These are phyloP conservation scores for Dolomedes plantarius DNA, from an alignment of 2,888 invertebrate genomes.

Conservation along the genomic window DNA sequence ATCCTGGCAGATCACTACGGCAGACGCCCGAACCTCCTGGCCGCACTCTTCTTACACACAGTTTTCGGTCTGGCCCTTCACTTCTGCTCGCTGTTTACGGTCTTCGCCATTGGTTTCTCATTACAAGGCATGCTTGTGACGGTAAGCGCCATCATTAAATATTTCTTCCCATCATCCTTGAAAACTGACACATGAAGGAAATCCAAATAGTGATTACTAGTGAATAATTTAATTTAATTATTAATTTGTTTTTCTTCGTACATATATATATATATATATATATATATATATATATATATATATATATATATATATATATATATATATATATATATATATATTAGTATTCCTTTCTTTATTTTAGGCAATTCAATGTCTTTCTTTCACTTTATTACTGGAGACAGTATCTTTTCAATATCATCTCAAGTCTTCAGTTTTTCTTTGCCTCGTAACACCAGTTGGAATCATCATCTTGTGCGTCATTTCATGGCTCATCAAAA, in stretches of 20 bases:
- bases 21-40: conserved; percentile 56
- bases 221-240: too few relatives aligned
- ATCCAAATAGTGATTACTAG: too few relatives aligned
- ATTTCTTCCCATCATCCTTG: too few relatives aligned
- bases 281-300: too few relatives aligned
- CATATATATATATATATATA: too few relatives aligned
- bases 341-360: too few relatives aligned
- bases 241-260: too few relatives aligned
- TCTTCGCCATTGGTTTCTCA: conserved; percentile 55
- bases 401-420: conserved; percentile 72
- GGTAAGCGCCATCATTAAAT: conserved; percentile 57
- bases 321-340: too few relatives aligned
- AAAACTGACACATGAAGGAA: too few relatives aligned
- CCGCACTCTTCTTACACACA: conserved; percentile 52
- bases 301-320: too few relatives aligned
- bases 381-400: conserved; percentile 72
- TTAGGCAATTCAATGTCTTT: conserved; percentile 73
- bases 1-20: conserved; percentile 72
- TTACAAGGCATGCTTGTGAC: conserved; percentile 57
- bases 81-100: conserved; percentile 41
- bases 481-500: conserved; percentile 71
- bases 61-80: conserved; percentile 43
- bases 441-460: conserved; percentile 57
- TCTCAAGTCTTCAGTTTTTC: conserved; percentile 58
- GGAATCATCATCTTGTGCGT: conserved; percentile 68